phyloP scores from a whole-genome alignment of 2,888 invertebrate genomes.

The Ormyrus thymus region DNA sequence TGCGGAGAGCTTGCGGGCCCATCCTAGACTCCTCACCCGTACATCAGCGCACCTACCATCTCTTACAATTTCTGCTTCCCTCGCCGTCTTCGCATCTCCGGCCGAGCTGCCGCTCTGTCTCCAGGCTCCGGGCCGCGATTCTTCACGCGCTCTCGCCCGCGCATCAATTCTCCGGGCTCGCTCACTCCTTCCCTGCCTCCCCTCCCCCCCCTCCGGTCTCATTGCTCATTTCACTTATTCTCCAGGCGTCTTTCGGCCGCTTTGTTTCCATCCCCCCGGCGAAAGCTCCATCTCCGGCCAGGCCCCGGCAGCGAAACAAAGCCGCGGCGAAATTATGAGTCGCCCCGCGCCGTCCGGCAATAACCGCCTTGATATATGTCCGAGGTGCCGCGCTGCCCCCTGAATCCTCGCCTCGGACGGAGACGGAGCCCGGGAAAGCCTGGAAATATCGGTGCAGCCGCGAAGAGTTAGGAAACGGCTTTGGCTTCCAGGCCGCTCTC shows the following conservation, averaged over 20 bases:
- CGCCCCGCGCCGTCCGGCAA: slow-evolving; percentile 61
- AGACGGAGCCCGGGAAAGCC: too few relatives aligned
- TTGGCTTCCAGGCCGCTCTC: too few relatives aligned
- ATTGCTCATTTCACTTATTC: slow-evolving; percentile 41
- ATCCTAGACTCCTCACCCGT: too few relatives aligned
- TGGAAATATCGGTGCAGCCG: too few relatives aligned
- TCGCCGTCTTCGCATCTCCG: too few relatives aligned
- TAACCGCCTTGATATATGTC: slow-evolving; percentile 63
- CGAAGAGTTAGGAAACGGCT: too few relatives aligned
- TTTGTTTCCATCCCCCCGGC: slow-evolving; percentile 26
- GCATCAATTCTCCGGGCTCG: slow-evolving; percentile 20
- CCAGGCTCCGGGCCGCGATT: neutral
- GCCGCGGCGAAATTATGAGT: slow-evolving; percentile 63
- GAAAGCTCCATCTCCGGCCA: neutral
- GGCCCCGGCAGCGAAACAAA: slow-evolving; percentile 58
- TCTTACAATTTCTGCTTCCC: neutral
- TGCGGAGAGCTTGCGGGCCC: too few relatives aligned
- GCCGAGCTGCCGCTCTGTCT: neutral
- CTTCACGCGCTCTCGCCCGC: slow-evolving; percentile 17
- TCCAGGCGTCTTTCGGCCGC: slow-evolving; percentile 34
- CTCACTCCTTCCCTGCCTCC: slow-evolving; percentile 13
- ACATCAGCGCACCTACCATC: too few relatives aligned
- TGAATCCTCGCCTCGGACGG: too few relatives aligned
- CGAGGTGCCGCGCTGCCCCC: slow-evolving; percentile 4
- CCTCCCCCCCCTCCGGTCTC: slow-evolving; percentile 8